phyloP scores from a whole-genome alignment of 1,140 invertebrate species.

The Platyura marginata region DNA sequence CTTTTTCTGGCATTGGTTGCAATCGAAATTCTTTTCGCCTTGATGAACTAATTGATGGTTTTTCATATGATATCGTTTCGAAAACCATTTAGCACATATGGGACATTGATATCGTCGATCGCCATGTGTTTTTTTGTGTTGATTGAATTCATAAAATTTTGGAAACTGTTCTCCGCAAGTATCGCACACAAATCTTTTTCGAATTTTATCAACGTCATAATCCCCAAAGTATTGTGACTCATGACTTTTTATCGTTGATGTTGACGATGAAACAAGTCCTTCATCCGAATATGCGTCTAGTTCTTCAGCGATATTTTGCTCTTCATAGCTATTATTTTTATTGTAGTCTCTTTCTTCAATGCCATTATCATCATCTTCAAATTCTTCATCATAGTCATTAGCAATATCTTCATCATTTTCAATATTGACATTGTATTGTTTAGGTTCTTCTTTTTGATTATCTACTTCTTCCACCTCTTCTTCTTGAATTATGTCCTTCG shows the following conservation, averaged over 20 bases:
- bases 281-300: too few relatives aligned
- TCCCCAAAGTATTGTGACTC: too few relatives aligned
- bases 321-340: too few relatives aligned
- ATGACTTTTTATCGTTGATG: too few relatives aligned
- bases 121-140: constrained; percentile 1
- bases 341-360: not conserved
- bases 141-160: not conserved
- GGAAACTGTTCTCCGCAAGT: not conserved
- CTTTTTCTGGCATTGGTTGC: not conserved
- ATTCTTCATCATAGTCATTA: constrained; percentile 6
- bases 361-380: not conserved
- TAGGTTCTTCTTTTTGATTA: too few relatives aligned
- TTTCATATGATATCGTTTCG: not conserved
- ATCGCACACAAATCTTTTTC: too few relatives aligned
- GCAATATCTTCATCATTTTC: constrained; percentile 5
- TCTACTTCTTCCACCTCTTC: too few relatives aligned
- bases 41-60: not conserved
- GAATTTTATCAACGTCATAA: too few relatives aligned
- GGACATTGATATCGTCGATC: not conserved
- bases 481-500: too few relatives aligned
- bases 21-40: not conserved
- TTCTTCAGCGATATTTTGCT: too few relatives aligned
- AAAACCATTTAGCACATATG: not conserved
- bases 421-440: too few relatives aligned
- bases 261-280: too few relatives aligned